Evolutionary conservation across 2,888 invertebrate genomes (phyloP), one percentile per base, ranked within the genome.

Genomic region (Epistrophella euchroma): DNA sequence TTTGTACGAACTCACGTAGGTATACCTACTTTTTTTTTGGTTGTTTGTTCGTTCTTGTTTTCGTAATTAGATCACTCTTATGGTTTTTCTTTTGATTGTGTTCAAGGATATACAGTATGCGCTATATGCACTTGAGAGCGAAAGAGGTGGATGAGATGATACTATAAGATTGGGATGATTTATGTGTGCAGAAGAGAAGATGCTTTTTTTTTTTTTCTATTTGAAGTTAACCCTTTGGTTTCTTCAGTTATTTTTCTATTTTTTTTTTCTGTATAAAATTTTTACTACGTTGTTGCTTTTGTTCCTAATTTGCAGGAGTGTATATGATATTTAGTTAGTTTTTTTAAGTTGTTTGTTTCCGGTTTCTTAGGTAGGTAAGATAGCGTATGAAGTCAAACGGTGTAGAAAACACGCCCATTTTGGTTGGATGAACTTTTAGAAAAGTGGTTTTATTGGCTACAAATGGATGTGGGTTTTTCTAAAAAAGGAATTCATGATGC

Each of bases 321-420:
- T 80, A 17, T 68, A 71, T 71, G 73, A 74, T 32, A 71, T 71
- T 81, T 17, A 28, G 22, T 64, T 32, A 5, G 0, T 32, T 28
- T 43, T 70, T 78, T 81, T 64, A 82, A 86, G 86, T 86, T 82
- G 86, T 74, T 86, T 82, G 60, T 86, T 86, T 86, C 86, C 86
- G 82, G 86, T 86, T 86, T 82, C 78, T 77, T 78, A 78, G 78
- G 77, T 71, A 62, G 43, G 47, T 60, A 82, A 78, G 77, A 82
- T 64, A 74, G 74, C 74, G 76, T 56, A 68, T 68, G 56, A 74
- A 86, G 86, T 86, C 86, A 86, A 86, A 74, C 68, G 73, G 10
- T 73, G 70, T 11, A 73, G 56, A 80, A 64, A 82, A 82, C 81
- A 86, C 86, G 86, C 86, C 86, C 74, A 80, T 80, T 81, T 86